Evolutionary conservation across 2,888 invertebrate genomes (phyloP), one percentile per base, ranked within the genome.

Genomic region (Masnerella sp.): DNA sequence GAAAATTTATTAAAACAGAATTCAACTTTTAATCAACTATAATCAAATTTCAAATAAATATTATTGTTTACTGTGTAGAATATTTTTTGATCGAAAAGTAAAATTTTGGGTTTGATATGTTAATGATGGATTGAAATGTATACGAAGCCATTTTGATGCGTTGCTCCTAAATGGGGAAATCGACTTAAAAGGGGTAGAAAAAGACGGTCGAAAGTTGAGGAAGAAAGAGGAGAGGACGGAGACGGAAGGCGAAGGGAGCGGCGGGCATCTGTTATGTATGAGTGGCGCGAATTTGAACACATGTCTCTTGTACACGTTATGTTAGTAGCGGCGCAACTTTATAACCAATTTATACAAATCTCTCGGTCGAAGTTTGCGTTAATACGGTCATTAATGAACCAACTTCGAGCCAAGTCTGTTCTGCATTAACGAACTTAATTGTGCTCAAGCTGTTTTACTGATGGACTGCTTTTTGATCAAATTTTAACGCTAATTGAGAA

Each of bases 241-340:
- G n/a, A 14, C 14, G 45, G 20, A 22, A 20, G 45, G 40, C 36
- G 22, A 25, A 11, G 38, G 49, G 54, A 52, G 38, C 20, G 47
- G 30, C 28, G 32, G 45, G 42, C 59, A 69, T 73, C 69, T 73
- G 75, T 81, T 83, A 80, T 78, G 77, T 80, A 79, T 78, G 82
- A 79, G 77, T 75, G 76, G 59, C 79, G 77, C 76, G 78, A 82
- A 80, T 82, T 80, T 76, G 76, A 79, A 80, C 82, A 83, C 80
- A 81, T 82, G 81, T 81, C 79, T 77, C 79, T 79, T 80, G 78
- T 79, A 78, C 80, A 81, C 81, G 80, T 72, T 71, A 51, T 25
- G 71, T 61, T 72, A 47, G 65, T 18, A 47, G 59, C 59, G 22
- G 49, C 5, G 49, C 49, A 72, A 74, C 72, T 65, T 61, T 71